Base-by-base conservation (phyloP, 2,113 vertebrate species). In the Solea senegalensis region DNA sequence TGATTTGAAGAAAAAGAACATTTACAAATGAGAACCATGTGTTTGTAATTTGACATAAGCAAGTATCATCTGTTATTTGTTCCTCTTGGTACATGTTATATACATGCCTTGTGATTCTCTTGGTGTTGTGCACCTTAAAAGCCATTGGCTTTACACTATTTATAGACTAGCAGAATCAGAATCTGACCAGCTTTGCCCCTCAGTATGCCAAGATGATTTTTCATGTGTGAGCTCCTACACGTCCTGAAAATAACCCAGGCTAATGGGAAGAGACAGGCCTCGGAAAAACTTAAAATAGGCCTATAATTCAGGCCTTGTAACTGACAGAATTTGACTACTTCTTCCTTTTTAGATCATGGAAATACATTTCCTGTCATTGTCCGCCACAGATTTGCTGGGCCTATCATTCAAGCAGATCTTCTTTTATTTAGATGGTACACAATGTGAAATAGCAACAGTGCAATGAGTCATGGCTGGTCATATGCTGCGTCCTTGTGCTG, bases 141-240 rank as follows among this genome's bases (percentile, higher is more conserved):
- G 81, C 77, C 54, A 76, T 53, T 56, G 67, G 77, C 76, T 88
- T 86, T 83, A 71, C 62, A 78, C 80, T 92, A 91, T 92, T 88
- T 83, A 85, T 92, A 93, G 90, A 74, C 9, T 0, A 67, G 55
- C 61, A 86, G 75, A 79, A 87, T 86, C 82, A 90, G 78, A 91
- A 88, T 83, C 72, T 74, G 74, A 77, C 79, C 78, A 89, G 83
- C 84, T 82, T 88, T 91, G 66, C 73, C 65, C 72, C 72, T 86
- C 40, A 69, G 67, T 83, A 78, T 80, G 77, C 76, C 75, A 75
- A 69, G 66, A 85, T 76, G 78, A 69, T 74, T 84, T 81, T 88
- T 88, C 64, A 71, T 81, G 51, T 68, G 78, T 88, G 74, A 68
- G 80, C 74, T 76, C 71, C 72, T 56, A 72, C 79, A 74, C 41